Conservation (phyloP, 2,888 invertebrate genomes). For the Anagyrus pseudococci region DNA sequence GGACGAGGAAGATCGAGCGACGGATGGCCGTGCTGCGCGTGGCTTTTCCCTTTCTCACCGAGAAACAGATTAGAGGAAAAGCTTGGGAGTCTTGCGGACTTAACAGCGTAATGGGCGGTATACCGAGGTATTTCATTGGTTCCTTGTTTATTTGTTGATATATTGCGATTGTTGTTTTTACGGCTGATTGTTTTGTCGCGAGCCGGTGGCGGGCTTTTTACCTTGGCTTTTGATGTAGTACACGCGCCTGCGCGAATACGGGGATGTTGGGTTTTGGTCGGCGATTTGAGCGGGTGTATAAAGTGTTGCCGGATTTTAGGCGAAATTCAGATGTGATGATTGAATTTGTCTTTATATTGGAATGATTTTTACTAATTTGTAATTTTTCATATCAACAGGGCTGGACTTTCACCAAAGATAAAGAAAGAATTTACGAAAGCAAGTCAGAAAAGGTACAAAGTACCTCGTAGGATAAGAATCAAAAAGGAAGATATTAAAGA, state of each 20-base stretch:
- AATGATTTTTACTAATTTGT: neutral
- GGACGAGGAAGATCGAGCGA: slow-evolving; percentile 16
- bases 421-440: slow-evolving; percentile 22
- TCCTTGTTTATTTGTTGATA: neutral
- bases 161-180: neutral
- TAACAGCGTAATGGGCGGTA: slow-evolving; percentile 39
- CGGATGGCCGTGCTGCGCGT: slow-evolving; percentile 39
- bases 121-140: slow-evolving; percentile 30
- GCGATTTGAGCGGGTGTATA: neutral
- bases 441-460: neutral
- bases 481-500: slow-evolving; percentile 13
- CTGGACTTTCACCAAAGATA: slow-evolving; percentile 16
- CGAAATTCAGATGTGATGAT: too few species aligned
- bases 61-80: slow-evolving; percentile 42
- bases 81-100: slow-evolving; percentile 40
- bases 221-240: neutral
- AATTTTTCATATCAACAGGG: slow-evolving; percentile 15
- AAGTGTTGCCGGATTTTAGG: neutral
- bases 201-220: too few species aligned
- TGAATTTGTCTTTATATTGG: neutral
- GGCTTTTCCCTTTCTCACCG: slow-evolving; percentile 41
- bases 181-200: too few species aligned
- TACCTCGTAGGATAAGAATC: slow-evolving; percentile 3
- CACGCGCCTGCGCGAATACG: neutral
- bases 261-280: neutral